Evolutionary conservation across 2,797 vertebrate species (phyloP).

Genomic region (Spinibarbus caldwelli): DNA sequence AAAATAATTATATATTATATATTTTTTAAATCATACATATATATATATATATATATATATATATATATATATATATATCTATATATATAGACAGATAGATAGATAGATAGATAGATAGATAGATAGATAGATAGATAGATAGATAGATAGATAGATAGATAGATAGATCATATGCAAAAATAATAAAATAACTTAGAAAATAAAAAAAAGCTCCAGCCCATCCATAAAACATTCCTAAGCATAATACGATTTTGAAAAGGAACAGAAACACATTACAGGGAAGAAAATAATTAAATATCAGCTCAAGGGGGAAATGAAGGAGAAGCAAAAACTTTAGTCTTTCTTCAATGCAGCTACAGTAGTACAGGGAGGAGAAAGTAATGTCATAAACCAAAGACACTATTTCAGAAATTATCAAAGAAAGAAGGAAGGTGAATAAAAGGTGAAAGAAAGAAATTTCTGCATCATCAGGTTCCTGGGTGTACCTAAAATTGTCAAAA

Average conservation of each 20-base stretch:
- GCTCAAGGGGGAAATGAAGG: not conserved
- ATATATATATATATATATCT: not conserved
- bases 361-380: conserved; percentile 45
- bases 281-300: not conserved
- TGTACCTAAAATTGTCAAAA: not conserved
- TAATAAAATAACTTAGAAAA: not conserved
- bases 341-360: conserved; percentile 28
- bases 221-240: not conserved
- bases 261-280: not conserved
- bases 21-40: too few relatives aligned
- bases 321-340: conserved; percentile 7
- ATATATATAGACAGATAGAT: not conserved
- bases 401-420: conserved; percentile 12
- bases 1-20: too few relatives aligned
- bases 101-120: not conserved
- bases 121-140: not conserved
- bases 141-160: not conserved
- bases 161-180: not conserved
- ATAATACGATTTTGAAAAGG: not conserved
- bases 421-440: conserved; percentile 12
- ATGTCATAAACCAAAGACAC: conserved; percentile 26
- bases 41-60: not conserved
- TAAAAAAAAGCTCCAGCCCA: not conserved
- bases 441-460: not conserved
- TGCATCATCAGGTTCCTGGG: conserved; percentile 6